These are phyloP conservation scores for Venustoraphidia nigricollis DNA, from an alignment of 2,888 invertebrate species.

Conservation along the genomic window DNA sequence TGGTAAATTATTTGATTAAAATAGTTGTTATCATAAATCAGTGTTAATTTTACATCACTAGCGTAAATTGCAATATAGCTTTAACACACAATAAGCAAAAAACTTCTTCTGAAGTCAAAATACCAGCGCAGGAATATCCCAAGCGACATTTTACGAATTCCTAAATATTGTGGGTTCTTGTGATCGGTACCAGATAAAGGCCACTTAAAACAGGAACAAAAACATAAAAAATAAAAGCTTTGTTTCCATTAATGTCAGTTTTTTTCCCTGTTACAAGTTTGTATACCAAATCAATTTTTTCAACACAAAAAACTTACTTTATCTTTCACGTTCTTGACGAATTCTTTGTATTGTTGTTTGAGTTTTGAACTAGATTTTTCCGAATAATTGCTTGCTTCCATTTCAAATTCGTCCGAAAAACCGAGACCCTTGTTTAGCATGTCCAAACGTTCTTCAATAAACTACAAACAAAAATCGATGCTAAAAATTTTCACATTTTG, in stretches of 20 bases:
- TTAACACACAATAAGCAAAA: background rate
- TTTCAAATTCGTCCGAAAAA: constrained; percentile 90
- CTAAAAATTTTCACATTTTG: constrained; percentile 1
- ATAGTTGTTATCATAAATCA: too few species aligned
- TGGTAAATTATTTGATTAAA: too few species aligned
- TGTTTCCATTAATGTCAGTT: too few species aligned
- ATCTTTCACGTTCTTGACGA: constrained; percentile 75
- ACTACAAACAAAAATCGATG: constrained; percentile 35
- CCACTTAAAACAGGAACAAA: too few species aligned
- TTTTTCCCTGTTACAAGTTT: too few species aligned
- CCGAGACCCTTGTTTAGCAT: constrained; percentile 86
- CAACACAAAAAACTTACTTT: constrained; percentile 53
- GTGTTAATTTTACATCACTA: too few species aligned
- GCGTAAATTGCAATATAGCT: constrained; percentile 2
- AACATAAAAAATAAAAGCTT: too few species aligned
- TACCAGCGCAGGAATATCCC: too few species aligned
- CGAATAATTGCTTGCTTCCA: constrained; percentile 61
- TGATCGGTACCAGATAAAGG: too few species aligned
- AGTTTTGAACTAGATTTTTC: constrained; percentile 47
- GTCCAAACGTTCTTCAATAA: constrained; percentile 86
- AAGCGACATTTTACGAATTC: too few species aligned
- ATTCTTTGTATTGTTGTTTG: constrained; percentile 61
- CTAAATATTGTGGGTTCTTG: too few species aligned
- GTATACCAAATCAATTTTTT: too few species aligned
- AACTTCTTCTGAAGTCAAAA: constrained; percentile 4